Percentiles rank a stretch among this genome's conserved stretches.
phyloP scores from a whole-genome alignment of 2,888 invertebrate genomes.

The Drosophila nigritarsus region DNA sequence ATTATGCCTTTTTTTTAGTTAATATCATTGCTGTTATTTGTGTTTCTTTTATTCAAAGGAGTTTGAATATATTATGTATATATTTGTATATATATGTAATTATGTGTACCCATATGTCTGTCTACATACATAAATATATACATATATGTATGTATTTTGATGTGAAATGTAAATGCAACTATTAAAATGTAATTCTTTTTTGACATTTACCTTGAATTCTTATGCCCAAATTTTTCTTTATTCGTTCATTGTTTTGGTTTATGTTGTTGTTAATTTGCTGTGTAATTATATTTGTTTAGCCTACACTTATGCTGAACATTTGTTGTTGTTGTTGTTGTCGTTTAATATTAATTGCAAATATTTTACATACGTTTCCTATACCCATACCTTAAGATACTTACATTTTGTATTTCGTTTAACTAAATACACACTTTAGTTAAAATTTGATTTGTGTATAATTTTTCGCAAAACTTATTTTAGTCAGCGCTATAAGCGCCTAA shows the following conservation, averaged over 20 bases:
- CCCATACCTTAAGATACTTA: conserved; percentile 57
- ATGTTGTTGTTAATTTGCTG: conserved; percentile 56
- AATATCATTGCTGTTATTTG: conserved; percentile 47
- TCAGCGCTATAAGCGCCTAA: conserved; percentile 57
- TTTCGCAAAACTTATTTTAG: conserved; percentile 47
- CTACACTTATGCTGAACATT: conserved; percentile 61
- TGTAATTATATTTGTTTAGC: conserved; percentile 58
- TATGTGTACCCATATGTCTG: conserved; percentile 46
- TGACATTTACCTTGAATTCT: conserved; percentile 68
- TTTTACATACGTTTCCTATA: conserved; percentile 69
- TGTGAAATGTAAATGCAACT: conserved; percentile 77
- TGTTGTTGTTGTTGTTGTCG: conserved; percentile 24
- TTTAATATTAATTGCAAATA: conserved; percentile 68
- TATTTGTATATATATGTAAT: conserved; percentile 30
- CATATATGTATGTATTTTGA: conserved; percentile 43
- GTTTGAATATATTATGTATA: conserved; percentile 59
- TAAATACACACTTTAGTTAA: conserved; percentile 73
- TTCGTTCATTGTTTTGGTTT: conserved; percentile 10
- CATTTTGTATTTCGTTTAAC: conserved; percentile 56
- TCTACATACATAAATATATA: conserved; percentile 34
- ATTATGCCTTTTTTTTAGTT: conserved; percentile 41
- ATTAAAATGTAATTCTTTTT: conserved; percentile 58
- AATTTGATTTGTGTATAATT: conserved; percentile 63
- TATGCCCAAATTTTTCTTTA: conserved; percentile 53
- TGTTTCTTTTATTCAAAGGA: conserved; percentile 59